These are phyloP conservation scores for Cottoperca gobio DNA, from an alignment of 2,797 vertebrate species.

Conservation along the genomic window DNA sequence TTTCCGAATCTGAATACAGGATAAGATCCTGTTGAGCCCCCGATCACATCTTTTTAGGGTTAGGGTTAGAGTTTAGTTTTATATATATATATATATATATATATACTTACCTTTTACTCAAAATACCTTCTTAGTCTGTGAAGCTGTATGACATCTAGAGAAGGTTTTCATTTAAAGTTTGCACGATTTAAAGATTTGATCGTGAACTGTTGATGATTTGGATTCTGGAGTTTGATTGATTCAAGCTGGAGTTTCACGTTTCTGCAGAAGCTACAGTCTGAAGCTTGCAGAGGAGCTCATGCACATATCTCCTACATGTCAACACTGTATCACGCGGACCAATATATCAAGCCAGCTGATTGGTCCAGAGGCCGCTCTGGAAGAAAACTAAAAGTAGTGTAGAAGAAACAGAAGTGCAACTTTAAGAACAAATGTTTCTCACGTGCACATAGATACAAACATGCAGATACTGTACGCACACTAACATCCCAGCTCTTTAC, in stretches of 20 bases:
- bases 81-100: too few relatives aligned
- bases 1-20: conserved; percentile 18
- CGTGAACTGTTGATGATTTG: neutral
- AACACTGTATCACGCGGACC: neutral
- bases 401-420: neutral
- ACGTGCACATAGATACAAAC: neutral
- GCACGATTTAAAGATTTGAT: neutral
- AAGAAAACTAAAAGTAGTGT: neutral
- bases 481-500: too few relatives aligned
- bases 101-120: too few relatives aligned
- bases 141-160: neutral
- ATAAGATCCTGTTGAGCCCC: conserved; percentile 25
- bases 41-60: conserved; percentile 12
- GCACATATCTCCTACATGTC: neutral
- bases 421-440: neutral
- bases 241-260: neutral
- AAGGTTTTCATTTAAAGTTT: neutral
- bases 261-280: neutral
- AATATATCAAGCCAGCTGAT: neutral
- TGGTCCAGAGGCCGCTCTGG: neutral
- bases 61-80: conserved; percentile 1
- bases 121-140: too few relatives aligned
- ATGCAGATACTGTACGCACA: neutral
- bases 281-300: neutral
- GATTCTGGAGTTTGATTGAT: conserved; percentile 4